Evolutionary conservation across 2,888 invertebrate species (phyloP), one percentile per base, ranked within the genome.

Genomic region (Dynastes hyllus): DNA sequence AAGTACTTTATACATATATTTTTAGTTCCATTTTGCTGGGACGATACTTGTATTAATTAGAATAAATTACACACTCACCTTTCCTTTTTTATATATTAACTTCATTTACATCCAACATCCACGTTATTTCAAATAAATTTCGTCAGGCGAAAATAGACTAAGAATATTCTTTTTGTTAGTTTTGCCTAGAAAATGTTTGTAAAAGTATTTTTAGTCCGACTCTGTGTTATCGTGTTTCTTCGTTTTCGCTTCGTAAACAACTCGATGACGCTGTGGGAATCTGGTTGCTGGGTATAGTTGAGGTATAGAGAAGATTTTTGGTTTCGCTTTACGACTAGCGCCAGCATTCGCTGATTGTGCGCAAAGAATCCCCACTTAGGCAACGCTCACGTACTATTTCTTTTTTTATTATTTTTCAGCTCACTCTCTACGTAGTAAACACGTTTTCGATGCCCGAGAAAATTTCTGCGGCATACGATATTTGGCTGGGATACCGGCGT

Each of bases 181-280:
- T 40, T 40, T 45, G 45, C 2, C 2, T 9, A 45, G 45, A 45
- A 45, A 8, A 8, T 45, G 45, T 8, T 9, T 45, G 8, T 11
- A 8, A 45, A 45, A 45, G 45, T 45, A 11, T 45, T 45, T 11
- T 45, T 45, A 73, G 40, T 73, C 58, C 73, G 58, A 16, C 16
- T 29, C 73, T 73, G 73, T 58, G 37, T 55, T 73, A 73, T 73
- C 73, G 73, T 73, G 73, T 58, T 58, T 79, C 77, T 80, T 76
- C 66, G 67, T 79, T 77, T 76, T 58, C 50, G 77, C 77, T 77
- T 79, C 65, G 78, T 78, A 80, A 81, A 80, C 81, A 80, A 80
- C 79, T 73, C 78, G 81, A 81, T 79, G 78, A 78, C 78, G 79
- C 67, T 67, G 67, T 78, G 78, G 78, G 79, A 80, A 81, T 78